Evolutionary conservation across 2,888 invertebrate genomes (phyloP).

Genomic region (Holacanthella duospinosa): DNA sequence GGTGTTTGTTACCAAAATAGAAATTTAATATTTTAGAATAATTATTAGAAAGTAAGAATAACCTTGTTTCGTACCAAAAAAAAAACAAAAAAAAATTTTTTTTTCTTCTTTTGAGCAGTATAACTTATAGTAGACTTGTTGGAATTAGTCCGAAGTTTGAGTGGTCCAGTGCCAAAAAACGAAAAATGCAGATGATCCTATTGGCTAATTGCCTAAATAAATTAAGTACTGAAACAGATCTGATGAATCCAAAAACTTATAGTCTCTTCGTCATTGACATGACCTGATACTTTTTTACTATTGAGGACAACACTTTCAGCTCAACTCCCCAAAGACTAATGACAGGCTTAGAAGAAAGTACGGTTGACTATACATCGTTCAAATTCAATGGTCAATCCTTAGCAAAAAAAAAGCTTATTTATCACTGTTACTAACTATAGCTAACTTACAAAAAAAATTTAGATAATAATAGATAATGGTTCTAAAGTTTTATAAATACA

Average conservation of each 20-base stretch:
- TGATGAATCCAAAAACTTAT: background rate
- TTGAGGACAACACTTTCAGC: background rate
- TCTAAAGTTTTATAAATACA: too few species aligned
- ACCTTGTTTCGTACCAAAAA: background rate
- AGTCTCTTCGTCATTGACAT: background rate
- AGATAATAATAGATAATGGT: too few species aligned
- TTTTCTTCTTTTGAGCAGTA: too few species aligned
- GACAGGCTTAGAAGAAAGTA: background rate
- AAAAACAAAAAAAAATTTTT: too few species aligned
- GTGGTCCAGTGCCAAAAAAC: background rate
- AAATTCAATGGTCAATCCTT: too few species aligned
- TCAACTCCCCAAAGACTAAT: background rate
- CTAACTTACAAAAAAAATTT: too few species aligned
- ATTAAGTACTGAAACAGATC: background rate
- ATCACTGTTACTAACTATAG: too few species aligned
- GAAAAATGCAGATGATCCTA: background rate
- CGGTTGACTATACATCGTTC: background rate
- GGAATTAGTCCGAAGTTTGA: too few species aligned
- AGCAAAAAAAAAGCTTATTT: too few species aligned
- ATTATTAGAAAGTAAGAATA: background rate
- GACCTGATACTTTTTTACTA: background rate
- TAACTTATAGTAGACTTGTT: too few species aligned
- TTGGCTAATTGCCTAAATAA: background rate
- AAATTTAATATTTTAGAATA: background rate
- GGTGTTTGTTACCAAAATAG: too few species aligned